phyloP scores from a whole-genome alignment of 1,140 invertebrate genomes.

The Bombus sibiricus region DNA sequence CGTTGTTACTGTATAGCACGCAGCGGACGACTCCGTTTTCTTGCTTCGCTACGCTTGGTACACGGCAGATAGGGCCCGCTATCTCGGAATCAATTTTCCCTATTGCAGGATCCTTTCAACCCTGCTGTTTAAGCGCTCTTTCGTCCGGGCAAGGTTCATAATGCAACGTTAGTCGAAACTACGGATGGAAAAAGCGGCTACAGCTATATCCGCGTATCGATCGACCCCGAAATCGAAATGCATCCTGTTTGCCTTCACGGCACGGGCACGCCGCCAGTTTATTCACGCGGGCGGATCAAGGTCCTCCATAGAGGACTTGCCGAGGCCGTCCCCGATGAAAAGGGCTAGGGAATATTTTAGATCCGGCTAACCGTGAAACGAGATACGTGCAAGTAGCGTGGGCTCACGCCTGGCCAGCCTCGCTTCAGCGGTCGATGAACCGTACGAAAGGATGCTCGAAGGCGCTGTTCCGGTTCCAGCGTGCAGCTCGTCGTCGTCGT shows the following conservation, averaged over 20 bases:
- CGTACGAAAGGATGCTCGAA: conserved; percentile 50
- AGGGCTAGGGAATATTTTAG: conserved; percentile 61
- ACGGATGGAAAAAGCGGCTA: background rate
- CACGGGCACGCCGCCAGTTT: conserved; percentile 2
- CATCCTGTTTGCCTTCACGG: conserved; percentile 54
- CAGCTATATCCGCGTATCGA: conserved; percentile 12
- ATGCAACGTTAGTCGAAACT: conserved; percentile 8
- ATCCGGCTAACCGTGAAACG: conserved; percentile 69
- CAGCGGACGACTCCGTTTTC: background rate
- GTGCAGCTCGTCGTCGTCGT: conserved; percentile 4
- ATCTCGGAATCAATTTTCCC: conserved; percentile 15
- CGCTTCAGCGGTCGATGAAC: conserved; percentile 60
- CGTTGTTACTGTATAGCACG: background rate
- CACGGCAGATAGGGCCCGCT: too few relatives aligned
- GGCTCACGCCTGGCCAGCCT: conserved; percentile 22
- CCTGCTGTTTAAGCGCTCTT: conserved; percentile 32
- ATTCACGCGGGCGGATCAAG: conserved; percentile 42
- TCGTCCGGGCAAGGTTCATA: background rate
- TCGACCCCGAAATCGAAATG: conserved; percentile 49
- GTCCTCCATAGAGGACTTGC: background rate
- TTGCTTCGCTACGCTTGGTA: too few relatives aligned
- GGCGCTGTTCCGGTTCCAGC: conserved; percentile 16
- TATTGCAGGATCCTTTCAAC: background rate
- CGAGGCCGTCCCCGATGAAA: conserved; percentile 37
- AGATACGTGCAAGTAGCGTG: conserved; percentile 59